Conservation (phyloP, 2,888 invertebrate species). For the Thereva nobilitata region DNA sequence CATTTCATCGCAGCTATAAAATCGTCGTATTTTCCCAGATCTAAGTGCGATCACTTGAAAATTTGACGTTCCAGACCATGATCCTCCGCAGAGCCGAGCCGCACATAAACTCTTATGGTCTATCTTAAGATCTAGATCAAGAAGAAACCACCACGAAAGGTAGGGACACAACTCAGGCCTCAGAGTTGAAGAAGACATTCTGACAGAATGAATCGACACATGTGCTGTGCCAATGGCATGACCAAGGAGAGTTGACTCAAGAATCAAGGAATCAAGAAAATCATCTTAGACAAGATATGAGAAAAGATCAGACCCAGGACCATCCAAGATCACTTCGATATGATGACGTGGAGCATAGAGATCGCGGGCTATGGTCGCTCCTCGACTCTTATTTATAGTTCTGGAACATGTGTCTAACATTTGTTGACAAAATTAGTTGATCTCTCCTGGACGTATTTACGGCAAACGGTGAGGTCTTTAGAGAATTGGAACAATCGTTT, state of each 20-base stretch:
- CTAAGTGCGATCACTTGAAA: slow-evolving; percentile 14
- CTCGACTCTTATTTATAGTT: slow-evolving; percentile 32
- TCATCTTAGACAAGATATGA: slow-evolving; percentile 1
- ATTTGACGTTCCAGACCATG: slow-evolving; percentile 17
- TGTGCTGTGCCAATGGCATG: slow-evolving; percentile 10
- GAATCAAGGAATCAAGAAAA: slow-evolving; percentile 9
- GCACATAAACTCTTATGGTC: not conserved
- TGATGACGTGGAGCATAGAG: not conserved
- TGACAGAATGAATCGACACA: slow-evolving; percentile 20
- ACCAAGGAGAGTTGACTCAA: slow-evolving; percentile 3
- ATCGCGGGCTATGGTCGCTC: slow-evolving; percentile 9
- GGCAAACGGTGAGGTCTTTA: too few species aligned
- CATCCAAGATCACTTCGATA: slow-evolving; percentile 7
- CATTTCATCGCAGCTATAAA: slow-evolving; percentile 10
- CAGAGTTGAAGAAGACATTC: slow-evolving; percentile 11
- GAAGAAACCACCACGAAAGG: too few species aligned
- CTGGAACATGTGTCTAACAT: slow-evolving; percentile 33
- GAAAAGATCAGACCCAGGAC: too few species aligned
- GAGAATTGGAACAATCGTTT: too few species aligned
- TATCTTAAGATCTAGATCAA: not conserved
- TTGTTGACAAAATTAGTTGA: slow-evolving; percentile 36
- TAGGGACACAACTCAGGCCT: not conserved
- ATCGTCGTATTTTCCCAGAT: slow-evolving; percentile 6
- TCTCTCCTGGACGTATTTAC: slow-evolving; percentile 33
- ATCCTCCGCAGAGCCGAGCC: not conserved